Conservation (phyloP, 1,140 invertebrate genomes). For the Pseudomyrmex gracilis region DNA sequence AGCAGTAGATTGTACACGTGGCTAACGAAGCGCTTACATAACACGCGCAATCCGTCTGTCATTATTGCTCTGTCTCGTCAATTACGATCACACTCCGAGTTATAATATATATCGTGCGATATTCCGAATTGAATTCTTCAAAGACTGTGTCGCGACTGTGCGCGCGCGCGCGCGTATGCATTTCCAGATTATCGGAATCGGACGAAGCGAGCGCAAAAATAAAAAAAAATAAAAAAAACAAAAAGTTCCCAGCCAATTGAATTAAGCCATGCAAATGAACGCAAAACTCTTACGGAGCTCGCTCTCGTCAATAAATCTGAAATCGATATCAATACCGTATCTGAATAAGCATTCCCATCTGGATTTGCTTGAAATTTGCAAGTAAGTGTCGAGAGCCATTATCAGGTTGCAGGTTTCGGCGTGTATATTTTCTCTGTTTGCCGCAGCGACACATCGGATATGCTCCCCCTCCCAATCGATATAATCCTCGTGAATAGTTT, state of each 20-base stretch:
- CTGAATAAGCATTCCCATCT: too few species aligned
- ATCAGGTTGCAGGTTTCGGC: not conserved
- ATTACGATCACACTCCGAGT: slow-evolving; percentile 23
- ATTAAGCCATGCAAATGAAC: not conserved
- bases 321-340: too few species aligned
- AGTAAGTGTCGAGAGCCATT: not conserved
- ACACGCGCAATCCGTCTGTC: slow-evolving; percentile 27
- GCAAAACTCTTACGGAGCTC: too few species aligned
- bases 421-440: slow-evolving; percentile 2
- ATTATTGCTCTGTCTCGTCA: slow-evolving; percentile 10
- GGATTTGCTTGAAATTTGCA: slow-evolving; percentile 14
- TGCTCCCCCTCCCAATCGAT: slow-evolving; percentile 54
- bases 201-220: too few species aligned
- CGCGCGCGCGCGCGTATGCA: not conserved
- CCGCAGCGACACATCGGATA: not conserved
- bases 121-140: not conserved
- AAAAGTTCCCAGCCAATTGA: too few species aligned
- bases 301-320: too few species aligned
- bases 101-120: not conserved
- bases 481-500: slow-evolving; percentile 64
- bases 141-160: not conserved
- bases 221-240: too few species aligned
- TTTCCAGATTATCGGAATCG: not conserved
- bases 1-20: not conserved
- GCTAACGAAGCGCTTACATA: not conserved